Percentiles rank a stretch among this genome's conserved stretches.
Conservation (phyloP, 2,113 vertebrate species). For the Ageneiosus marmoratus region DNA sequence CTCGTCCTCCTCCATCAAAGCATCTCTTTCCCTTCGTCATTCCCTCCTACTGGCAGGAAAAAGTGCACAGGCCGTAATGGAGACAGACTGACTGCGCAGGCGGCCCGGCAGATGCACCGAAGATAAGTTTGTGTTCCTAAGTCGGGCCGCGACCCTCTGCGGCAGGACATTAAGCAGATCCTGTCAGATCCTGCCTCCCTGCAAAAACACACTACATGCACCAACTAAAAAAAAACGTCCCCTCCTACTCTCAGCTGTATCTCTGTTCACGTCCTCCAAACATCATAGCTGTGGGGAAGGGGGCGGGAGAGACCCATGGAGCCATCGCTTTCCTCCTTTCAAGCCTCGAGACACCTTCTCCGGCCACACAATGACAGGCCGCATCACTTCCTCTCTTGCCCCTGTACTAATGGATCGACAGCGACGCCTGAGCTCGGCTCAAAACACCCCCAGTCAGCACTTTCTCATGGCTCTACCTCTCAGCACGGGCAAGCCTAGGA, state of each 20-base stretch:
- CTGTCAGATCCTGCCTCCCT: constrained; percentile 86
- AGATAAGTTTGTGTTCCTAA: constrained; percentile 99
- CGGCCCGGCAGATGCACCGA: constrained; percentile 88
- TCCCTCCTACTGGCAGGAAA: constrained; percentile 83
- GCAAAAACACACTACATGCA: constrained; percentile 52
- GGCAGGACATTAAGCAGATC: constrained; percentile 99
- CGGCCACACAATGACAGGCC: constrained; percentile 69
- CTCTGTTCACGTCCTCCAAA: constrained; percentile 59
- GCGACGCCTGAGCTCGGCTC: constrained; percentile 60
- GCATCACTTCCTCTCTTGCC: constrained; percentile 69
- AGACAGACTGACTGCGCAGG: constrained; percentile 98
- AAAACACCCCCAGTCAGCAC: constrained; percentile 72
- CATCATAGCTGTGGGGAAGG: background rate
- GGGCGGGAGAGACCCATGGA: constrained; percentile 76
- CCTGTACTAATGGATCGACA: constrained; percentile 67
- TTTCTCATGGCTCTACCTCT: constrained; percentile 57
- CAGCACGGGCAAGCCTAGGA: background rate
- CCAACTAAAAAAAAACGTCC: constrained; percentile 42
- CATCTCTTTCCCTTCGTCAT: constrained; percentile 64
- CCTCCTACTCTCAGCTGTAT: constrained; percentile 66
- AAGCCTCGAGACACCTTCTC: constrained; percentile 69
- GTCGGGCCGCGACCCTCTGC: constrained; percentile 93
- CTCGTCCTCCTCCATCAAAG: constrained; percentile 69
- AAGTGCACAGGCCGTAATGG: constrained; percentile 85
- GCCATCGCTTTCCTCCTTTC: constrained; percentile 81